phyloP scores from a whole-genome alignment of 2,113 vertebrate genomes.

The Melanostigma gelatinosum region DNA sequence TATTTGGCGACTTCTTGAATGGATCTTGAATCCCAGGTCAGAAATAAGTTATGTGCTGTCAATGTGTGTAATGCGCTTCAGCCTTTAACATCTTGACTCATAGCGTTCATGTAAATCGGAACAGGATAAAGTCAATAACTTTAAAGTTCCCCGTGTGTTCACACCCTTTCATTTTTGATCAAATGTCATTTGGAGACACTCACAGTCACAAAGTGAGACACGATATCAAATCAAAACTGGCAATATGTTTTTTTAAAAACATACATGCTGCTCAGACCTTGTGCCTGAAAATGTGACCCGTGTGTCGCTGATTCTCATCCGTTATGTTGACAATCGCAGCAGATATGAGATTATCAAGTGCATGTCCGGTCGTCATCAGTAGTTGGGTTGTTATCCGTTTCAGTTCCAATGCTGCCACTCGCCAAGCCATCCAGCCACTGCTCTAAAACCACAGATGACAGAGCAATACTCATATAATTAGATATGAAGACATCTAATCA shows the following conservation, averaged over 20 bases:
- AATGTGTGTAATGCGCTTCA: neutral
- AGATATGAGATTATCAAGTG: neutral
- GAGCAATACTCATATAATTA: neutral
- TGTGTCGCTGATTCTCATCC: neutral
- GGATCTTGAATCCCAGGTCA: neutral
- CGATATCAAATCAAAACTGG: neutral
- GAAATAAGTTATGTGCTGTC: neutral
- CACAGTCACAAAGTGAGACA: neutral
- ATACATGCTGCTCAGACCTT: neutral
- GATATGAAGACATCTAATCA: neutral
- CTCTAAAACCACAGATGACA: slow-evolving; percentile 2
- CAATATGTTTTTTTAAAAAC: neutral
- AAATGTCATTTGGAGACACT: neutral
- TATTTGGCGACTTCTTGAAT: neutral
- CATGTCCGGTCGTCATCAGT: neutral
- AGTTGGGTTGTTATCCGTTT: neutral
- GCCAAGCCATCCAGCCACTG: neutral
- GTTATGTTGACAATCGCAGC: neutral
- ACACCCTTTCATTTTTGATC: neutral
- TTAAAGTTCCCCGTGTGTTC: neutral
- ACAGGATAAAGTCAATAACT: neutral
- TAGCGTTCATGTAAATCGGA: neutral
- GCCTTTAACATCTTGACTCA: neutral
- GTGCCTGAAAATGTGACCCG: neutral
- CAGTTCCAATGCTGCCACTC: neutral